Conservation (phyloP, 2,888 invertebrate genomes). For the Megamerina dolium region DNA sequence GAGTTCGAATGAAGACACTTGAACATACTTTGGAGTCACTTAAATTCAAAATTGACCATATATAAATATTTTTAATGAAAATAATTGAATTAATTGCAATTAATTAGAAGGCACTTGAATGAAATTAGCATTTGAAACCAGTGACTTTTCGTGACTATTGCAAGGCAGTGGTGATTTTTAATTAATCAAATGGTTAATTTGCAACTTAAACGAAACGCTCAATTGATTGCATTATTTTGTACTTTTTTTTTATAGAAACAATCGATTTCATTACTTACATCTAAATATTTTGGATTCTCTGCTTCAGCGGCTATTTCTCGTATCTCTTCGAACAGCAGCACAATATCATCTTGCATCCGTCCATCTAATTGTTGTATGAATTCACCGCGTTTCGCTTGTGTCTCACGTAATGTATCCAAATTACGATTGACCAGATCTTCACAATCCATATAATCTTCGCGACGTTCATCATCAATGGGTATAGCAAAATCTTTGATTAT, state of each 20-base stretch:
- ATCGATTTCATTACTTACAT: conserved; percentile 26
- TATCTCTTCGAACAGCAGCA: conserved; percentile 64
- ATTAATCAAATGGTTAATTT: no score
- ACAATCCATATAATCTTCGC: conserved; percentile 48
- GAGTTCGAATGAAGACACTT: no score
- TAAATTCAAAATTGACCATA: no score
- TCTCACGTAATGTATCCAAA: conserved; percentile 56
- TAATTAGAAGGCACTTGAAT: no score
- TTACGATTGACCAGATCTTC: conserved; percentile 49
- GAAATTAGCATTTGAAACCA: no score
- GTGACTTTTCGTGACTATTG: no score
- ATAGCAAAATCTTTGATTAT: conserved; percentile 76
- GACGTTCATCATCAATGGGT: conserved; percentile 65
- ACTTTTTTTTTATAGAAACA: background rate
- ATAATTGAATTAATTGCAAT: no score
- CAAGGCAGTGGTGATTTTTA: no score
- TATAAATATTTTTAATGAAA: no score
- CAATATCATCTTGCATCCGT: conserved; percentile 73
- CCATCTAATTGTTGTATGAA: conserved; percentile 66
- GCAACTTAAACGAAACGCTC: background rate
- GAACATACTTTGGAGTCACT: no score
- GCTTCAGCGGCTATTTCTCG: conserved; percentile 68
- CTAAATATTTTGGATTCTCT: conserved; percentile 42
- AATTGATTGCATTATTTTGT: background rate
- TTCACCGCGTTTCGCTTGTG: conserved; percentile 62